Evolutionary conservation across 2,797 vertebrate genomes (phyloP), one percentile per base, ranked within the genome.

Genomic region (Toxotes lorentzi): DNA sequence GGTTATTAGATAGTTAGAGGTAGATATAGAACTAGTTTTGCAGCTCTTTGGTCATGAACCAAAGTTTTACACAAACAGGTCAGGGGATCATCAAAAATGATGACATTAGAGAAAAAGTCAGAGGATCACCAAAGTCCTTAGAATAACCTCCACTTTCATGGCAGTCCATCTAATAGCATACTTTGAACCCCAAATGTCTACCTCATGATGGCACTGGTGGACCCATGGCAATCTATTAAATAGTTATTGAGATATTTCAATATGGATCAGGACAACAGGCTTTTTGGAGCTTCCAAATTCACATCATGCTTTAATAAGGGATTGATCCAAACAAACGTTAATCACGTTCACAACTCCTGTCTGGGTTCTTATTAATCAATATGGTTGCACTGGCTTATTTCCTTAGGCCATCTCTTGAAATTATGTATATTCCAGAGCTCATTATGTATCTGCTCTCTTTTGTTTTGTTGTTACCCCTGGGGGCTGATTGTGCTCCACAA

Each of bases 391-490:
- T 68, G 24, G 45, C 30, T 72, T 50, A 60, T 76, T 78, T 79
- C 77, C 71, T 38, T 7, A 57, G 50, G 58, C 66, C 1, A 41
- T 64, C 51, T 56, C 56, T 68, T 64, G 50, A 76, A 70, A 40
- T 62, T n/a, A 66, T 83, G 69, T 75, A 70, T 79, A 71, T 85
- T 83, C 68, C 40, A 61, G 17, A 61, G 58, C 76, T 89, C 70
- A 83, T 87, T 79, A 75, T 59, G 51, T 66, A 69, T 81, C 64
- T 59, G 54, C 79, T 78, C 48, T 66, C 34, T 45, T 85, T 78
- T 66, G 41, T 76, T 30, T 30, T 30, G 51, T 68, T 76, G 54
- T 59, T 74, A 21, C 60, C 78, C 79, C 27, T 35, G 51, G 73
- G 63, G 74, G 66, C 64, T 82, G 34, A 82, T 82, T 84, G 60